These are phyloP conservation scores for Leiothrix lutea DNA, from an alignment of 2,113 vertebrate species.

Conservation along the genomic window DNA sequence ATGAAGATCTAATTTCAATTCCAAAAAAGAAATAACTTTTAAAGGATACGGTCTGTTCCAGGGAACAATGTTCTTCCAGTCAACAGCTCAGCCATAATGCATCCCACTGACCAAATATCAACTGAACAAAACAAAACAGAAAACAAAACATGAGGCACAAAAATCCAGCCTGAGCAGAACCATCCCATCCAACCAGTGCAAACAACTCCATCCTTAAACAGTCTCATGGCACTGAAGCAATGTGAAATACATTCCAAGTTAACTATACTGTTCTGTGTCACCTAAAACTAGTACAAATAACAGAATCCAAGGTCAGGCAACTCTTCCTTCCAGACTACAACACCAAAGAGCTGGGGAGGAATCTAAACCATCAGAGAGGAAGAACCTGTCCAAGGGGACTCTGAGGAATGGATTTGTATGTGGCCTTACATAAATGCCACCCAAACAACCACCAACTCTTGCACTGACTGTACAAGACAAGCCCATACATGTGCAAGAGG, in stretches of 20 bases:
- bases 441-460: neutral
- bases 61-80: constrained; percentile 97
- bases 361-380: neutral
- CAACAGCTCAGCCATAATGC: constrained; percentile 98
- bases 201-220: neutral
- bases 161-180: neutral
- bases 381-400: neutral
- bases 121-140: constrained; percentile 77
- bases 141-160: constrained; percentile 6
- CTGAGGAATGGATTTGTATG: neutral
- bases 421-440: neutral
- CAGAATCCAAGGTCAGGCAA: neutral
- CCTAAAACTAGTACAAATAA: neutral
- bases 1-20: neutral
- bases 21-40: neutral
- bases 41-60: constrained; percentile 99
- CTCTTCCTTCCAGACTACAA: neutral
- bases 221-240: neutral
- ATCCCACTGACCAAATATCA: constrained; percentile 99
- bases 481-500: neutral
- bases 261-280: neutral
- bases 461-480: neutral
- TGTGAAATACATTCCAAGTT: neutral
- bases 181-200: neutral
- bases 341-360: neutral